Evolutionary conservation across 2,888 invertebrate genomes (phyloP).

Genomic region (Synergus itoensis): DNA sequence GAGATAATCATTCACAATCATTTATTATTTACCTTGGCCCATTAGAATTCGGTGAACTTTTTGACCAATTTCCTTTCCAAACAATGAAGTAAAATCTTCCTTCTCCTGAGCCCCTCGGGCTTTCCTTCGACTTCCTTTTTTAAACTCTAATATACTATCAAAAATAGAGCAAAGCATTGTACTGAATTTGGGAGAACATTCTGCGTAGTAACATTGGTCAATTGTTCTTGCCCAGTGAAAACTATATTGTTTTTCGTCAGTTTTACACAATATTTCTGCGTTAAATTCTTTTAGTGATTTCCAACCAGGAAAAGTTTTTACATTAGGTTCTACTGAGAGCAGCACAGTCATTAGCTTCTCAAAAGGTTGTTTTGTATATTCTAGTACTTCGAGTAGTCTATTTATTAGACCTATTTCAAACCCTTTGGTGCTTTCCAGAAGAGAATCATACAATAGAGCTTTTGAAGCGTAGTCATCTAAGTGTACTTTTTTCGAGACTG

Average conservation of each 20-base stretch:
- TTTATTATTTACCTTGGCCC: background rate
- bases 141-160: background rate
- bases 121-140: background rate
- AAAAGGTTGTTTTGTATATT: background rate
- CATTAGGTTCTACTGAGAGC: background rate
- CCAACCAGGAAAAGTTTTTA: background rate
- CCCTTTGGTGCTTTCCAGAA: background rate
- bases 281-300: background rate
- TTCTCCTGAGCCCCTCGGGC: background rate
- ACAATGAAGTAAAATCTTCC: background rate
- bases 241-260: background rate
- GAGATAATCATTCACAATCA: background rate
- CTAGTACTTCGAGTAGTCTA: background rate
- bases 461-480: background rate
- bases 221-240: slow-evolving; percentile 1
- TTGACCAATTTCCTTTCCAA: slow-evolving; percentile 1
- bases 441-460: background rate
- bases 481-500: background rate
- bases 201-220: background rate
- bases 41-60: slow-evolving; percentile 7
- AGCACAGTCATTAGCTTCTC: background rate
- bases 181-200: slow-evolving; percentile 2
- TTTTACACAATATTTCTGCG: slow-evolving; percentile 1
- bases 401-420: background rate
- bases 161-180: background rate